phyloP scores from a whole-genome alignment of 2,888 invertebrate genomes.

The Drosophila helvetica region DNA sequence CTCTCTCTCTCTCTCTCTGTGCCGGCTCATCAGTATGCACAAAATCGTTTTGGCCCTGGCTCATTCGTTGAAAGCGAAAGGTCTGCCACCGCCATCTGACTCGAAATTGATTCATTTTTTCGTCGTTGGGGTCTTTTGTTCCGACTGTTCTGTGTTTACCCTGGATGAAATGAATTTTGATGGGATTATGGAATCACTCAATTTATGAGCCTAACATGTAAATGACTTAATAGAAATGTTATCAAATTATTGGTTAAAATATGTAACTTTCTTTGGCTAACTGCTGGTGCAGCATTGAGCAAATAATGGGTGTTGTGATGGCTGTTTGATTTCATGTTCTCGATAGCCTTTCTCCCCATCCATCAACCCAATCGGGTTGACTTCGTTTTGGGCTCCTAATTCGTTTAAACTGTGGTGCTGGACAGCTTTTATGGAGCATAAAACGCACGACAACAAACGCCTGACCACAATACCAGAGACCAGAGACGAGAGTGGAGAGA shows the following conservation, averaged over 20 bases:
- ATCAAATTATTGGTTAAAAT: conserved; percentile 44
- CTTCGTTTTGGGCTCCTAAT: conserved; percentile 74
- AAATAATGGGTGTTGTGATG: conserved; percentile 27
- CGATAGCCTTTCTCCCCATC: conserved; percentile 35
- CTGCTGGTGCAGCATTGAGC: conserved; percentile 6
- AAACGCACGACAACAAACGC: conserved; percentile 68
- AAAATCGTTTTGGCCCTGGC: conserved; percentile 50
- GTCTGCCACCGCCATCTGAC: conserved; percentile 46
- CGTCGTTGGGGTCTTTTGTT: conserved; percentile 39
- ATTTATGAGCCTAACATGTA: conserved; percentile 62
- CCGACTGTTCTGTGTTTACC: conserved; percentile 41
- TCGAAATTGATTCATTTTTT: conserved; percentile 65
- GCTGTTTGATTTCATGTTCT: conserved; percentile 8
- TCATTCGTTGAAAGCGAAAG: conserved; percentile 72
- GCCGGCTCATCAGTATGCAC: conserved; percentile 68
- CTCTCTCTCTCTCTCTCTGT: not conserved
- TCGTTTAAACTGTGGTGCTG: conserved; percentile 66
- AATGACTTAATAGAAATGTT: conserved; percentile 65
- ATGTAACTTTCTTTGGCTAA: conserved; percentile 30
- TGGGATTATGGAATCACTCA: conserved; percentile 39
- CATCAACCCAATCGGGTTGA: conserved; percentile 58
- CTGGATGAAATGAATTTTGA: conserved; percentile 4
- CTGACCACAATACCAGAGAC: conserved; percentile 56
- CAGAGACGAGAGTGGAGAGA: conserved; percentile 23
- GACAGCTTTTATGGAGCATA: conserved; percentile 74